These are phyloP conservation scores for Chloroceryle inda DNA, from an alignment of 2,797 vertebrate species.

Conservation along the genomic window DNA sequence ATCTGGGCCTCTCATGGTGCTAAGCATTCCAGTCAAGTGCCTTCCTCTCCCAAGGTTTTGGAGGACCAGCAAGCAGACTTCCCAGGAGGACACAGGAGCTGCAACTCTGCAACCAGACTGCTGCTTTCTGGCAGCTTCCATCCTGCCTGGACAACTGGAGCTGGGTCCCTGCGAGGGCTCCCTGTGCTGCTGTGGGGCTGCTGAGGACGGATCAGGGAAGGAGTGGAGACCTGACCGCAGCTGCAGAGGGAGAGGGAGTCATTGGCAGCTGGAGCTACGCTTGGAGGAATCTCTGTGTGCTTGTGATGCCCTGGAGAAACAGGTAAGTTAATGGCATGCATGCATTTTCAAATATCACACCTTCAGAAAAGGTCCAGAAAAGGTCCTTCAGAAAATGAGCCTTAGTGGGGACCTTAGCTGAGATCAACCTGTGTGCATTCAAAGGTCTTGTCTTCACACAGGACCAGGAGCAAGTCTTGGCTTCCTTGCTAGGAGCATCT, in stretches of 20 bases:
- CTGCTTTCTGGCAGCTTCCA: background rate
- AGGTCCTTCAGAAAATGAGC: background rate
- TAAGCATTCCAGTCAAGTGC: background rate
- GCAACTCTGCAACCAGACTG: background rate
- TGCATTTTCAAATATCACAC: fast-evolving
- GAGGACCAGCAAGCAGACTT: background rate
- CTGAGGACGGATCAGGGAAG: background rate
- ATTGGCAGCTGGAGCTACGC: background rate
- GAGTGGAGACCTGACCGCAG: background rate
- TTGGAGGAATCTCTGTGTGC: background rate
- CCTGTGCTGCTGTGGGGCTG: background rate
- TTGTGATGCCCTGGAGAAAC: background rate
- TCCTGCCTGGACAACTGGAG: background rate
- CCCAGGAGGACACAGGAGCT: background rate
- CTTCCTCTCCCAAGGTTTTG: background rate
- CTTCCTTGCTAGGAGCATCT: background rate
- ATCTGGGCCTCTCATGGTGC: background rate
- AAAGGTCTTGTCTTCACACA: background rate
- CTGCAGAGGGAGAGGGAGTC: fast-evolving
- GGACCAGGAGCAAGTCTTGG: background rate
- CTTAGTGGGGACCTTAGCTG: background rate
- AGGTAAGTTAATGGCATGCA: background rate
- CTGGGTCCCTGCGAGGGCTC: background rate
- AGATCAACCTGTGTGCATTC: background rate
- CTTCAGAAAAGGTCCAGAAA: background rate